phyloP scores from a whole-genome alignment of 2,113 vertebrate genomes.

The Odocoileus virginianus region DNA sequence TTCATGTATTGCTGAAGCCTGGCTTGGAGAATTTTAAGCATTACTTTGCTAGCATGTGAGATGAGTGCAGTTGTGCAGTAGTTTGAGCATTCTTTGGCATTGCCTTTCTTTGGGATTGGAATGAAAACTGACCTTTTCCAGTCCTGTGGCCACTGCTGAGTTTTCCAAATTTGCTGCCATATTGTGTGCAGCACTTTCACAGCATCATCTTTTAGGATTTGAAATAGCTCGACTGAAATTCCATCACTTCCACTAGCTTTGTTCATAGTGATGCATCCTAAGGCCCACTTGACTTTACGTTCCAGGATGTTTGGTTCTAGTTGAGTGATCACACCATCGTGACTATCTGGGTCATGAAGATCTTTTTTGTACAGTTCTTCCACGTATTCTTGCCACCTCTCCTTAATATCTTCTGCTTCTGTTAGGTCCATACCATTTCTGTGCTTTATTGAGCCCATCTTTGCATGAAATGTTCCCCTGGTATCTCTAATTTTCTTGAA shows the following conservation, averaged over 20 bases:
- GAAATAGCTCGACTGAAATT: background rate
- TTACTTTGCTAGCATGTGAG: background rate
- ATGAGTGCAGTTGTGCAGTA: background rate
- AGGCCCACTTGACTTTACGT: background rate
- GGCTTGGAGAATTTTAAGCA: background rate
- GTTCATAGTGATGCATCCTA: background rate
- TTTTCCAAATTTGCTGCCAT: background rate
- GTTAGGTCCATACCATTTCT: background rate
- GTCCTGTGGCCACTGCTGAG: background rate
- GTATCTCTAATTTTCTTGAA: background rate
- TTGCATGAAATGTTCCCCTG: background rate
- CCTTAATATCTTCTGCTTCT: background rate
- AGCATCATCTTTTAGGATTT: background rate
- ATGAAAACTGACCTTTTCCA: background rate
- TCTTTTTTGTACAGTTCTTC: background rate
- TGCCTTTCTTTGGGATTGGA: background rate
- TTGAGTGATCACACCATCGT: background rate
- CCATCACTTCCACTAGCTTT: background rate
- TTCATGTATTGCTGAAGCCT: background rate
- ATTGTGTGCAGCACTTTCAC: accelerated
- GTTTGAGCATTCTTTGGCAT: background rate
- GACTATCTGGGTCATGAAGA: background rate
- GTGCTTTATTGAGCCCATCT: background rate
- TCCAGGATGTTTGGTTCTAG: background rate
- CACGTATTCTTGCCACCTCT: background rate